A percentile compares a stretch with the other conserved stretches of the same genome.
Conservation (phyloP, 2,113 vertebrate species). For the Fukomys damarensis region DNA sequence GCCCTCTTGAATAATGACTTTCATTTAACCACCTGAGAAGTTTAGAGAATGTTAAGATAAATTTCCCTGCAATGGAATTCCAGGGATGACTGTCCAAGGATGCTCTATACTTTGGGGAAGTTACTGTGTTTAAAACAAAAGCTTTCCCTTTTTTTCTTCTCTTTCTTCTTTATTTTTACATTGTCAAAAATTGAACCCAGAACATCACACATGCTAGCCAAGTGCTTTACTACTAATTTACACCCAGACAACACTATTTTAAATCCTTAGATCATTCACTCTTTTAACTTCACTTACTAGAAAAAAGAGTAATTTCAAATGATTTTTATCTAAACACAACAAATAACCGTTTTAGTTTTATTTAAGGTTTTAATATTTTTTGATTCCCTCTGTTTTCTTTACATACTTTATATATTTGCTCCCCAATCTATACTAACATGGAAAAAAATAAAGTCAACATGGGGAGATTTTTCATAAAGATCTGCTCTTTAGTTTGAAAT, state of each 20-base stretch:
- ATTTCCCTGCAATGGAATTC: background rate
- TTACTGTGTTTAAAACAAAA: background rate
- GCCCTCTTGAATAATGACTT: slow-evolving; percentile 43
- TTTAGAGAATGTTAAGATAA: slow-evolving; percentile 31
- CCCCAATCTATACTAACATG: background rate
- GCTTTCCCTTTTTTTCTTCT: background rate
- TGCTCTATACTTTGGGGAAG: background rate
- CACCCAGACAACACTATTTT: background rate
- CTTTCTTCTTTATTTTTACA: background rate
- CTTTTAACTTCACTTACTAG: background rate
- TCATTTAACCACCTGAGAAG: slow-evolving; percentile 50
- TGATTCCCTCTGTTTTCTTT: background rate
- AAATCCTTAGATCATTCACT: slow-evolving; percentile 12
- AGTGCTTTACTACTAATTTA: background rate
- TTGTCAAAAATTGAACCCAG: background rate
- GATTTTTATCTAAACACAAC: background rate
- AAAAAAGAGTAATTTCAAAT: slow-evolving; percentile 41
- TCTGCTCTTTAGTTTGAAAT: background rate
- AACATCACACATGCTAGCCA: background rate
- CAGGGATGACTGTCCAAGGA: background rate
- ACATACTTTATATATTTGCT: background rate
- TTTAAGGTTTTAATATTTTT: slow-evolving; percentile 17
- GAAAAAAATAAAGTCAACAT: background rate
- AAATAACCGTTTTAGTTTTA: slow-evolving; percentile 21
- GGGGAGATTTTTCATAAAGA: background rate